Percentiles rank a stretch among this genome's conserved stretches.
These are phyloP conservation scores for Ypsolopha scabrella DNA, from an alignment of 2,888 invertebrate species.

Conservation along the genomic window DNA sequence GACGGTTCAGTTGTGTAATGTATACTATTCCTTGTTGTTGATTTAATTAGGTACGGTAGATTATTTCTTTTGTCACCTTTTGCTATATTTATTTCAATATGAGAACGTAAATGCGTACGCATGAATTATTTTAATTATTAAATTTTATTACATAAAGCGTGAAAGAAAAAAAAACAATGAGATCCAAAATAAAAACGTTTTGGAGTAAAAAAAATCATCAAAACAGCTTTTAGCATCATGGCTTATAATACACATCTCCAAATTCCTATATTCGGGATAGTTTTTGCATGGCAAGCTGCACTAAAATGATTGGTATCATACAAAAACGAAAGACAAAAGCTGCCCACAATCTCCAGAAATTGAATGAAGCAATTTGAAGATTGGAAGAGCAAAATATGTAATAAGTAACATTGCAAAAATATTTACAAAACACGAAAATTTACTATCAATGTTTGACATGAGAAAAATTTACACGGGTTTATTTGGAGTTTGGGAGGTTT, in stretches of 20 bases:
- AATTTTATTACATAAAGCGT: neutral
- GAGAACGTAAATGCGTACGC: neutral
- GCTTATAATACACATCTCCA: conserved; percentile 7
- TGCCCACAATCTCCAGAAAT: conserved; percentile 5
- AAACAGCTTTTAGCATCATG: conserved; percentile 2
- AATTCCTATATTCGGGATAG: conserved; percentile 9
- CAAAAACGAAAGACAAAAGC: neutral
- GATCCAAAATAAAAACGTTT: neutral
- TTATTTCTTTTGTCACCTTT: too few relatives aligned
- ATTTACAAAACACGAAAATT: neutral
- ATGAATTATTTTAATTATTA: conserved; percentile 7
- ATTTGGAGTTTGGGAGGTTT: neutral
- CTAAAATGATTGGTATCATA: neutral
- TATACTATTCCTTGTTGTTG: conserved; percentile 39
- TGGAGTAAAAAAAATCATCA: conserved; percentile 3
- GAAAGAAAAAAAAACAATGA: neutral
- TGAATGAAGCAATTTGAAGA: conserved; percentile 7
- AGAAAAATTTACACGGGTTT: neutral
- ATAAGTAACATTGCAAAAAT: neutral
- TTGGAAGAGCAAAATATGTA: conserved; percentile 1
- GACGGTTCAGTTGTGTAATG: conserved; percentile 50
- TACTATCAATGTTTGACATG: neutral
- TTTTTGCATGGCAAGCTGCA: conserved; percentile 7
- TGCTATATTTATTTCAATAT: conserved; percentile 7
- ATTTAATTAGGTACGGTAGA: neutral